These are phyloP conservation scores for Halcyon senegalensis DNA, from an alignment of 2,113 vertebrate species.

Conservation along the genomic window DNA sequence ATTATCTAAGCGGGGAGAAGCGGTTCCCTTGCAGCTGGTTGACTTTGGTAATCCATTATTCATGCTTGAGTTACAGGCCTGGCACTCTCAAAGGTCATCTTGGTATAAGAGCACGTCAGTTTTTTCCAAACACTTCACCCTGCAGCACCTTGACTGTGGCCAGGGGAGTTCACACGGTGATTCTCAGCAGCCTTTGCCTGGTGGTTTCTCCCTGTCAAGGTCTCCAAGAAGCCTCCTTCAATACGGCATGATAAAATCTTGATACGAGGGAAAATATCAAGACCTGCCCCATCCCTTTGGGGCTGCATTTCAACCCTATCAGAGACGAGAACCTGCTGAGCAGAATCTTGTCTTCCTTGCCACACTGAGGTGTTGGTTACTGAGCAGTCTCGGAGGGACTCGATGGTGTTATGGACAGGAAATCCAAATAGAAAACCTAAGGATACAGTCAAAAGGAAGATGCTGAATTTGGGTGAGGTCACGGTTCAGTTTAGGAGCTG, in stretches of 20 bases:
- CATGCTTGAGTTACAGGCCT: slow-evolving; percentile 22
- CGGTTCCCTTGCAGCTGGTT: slow-evolving; percentile 58
- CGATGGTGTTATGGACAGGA: accelerated
- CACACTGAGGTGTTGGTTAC: background rate
- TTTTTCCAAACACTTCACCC: background rate
- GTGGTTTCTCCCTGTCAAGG: background rate
- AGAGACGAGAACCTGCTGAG: background rate
- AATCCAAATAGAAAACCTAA: background rate
- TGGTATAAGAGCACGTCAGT: background rate
- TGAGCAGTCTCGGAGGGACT: background rate
- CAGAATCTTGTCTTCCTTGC: background rate
- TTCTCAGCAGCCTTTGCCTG: background rate
- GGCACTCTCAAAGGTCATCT: background rate
- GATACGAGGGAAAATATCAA: background rate
- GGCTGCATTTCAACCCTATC: background rate
- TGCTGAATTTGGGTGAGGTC: background rate
- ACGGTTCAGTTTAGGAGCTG: background rate
- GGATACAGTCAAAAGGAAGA: background rate
- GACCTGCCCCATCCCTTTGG: accelerated
- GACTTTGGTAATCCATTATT: slow-evolving; percentile 49
- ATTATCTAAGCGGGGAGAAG: slow-evolving; percentile 49
- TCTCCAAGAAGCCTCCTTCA: background rate
- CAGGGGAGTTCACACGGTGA: background rate
- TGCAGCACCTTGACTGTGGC: background rate
- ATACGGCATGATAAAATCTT: background rate